Percentiles rank a stretch among this genome's conserved stretches.
These are phyloP conservation scores for Pitta sordida DNA, from an alignment of 2,113 vertebrate genomes.

Conservation along the genomic window DNA sequence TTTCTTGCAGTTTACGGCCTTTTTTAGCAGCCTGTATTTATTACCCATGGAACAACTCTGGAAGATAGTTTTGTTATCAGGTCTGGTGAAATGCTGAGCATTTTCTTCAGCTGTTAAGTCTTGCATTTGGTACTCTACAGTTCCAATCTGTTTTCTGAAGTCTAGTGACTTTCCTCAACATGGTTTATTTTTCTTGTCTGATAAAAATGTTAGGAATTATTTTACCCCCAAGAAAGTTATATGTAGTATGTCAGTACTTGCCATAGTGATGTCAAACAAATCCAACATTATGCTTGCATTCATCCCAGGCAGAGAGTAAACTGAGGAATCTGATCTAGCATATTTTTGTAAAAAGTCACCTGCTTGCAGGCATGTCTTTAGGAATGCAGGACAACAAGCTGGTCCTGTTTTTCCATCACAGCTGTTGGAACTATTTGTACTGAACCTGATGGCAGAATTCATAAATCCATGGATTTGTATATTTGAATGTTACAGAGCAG, in stretches of 20 bases:
- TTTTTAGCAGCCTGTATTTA: not conserved
- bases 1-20: not conserved
- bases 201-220: slow-evolving; percentile 31
- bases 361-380: not conserved
- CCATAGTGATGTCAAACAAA: not conserved
- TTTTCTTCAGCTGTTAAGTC: not conserved
- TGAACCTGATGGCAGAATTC: not conserved
- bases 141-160: not conserved
- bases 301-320: not conserved
- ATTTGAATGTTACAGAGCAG: not conserved
- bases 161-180: not conserved
- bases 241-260: not conserved
- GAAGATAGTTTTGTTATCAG: not conserved
- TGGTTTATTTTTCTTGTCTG: slow-evolving; percentile 24
- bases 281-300: not conserved
- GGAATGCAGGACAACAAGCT: not conserved
- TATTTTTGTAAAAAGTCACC: not conserved
- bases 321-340: not conserved
- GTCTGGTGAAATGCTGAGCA: not conserved
- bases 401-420: not conserved
- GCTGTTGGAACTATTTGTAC: not conserved
- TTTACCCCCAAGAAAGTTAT: not conserved
- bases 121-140: not conserved
- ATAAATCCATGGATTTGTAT: not conserved
- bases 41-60: not conserved